Base-by-base conservation (phyloP, 1,140 invertebrate species). In the Pogonomyrmex californicus region DNA sequence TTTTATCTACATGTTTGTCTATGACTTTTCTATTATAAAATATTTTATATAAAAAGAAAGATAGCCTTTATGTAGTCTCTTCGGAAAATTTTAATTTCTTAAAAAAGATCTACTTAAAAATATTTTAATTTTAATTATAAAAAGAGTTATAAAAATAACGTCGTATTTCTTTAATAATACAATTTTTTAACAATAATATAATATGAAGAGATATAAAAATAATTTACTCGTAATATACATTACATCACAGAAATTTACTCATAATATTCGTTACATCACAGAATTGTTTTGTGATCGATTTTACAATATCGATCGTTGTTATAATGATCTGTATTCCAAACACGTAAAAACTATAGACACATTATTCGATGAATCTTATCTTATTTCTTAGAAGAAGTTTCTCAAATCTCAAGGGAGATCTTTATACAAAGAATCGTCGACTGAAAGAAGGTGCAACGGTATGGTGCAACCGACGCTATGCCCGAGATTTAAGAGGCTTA, bases 401-500 rank as follows among this genome's bases (percentile, higher is more conserved):
- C 23, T 54, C 38, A 51, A 78, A 88, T 91, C 87, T 91, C 49
- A 71, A 51, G 17, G 68, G 70, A 87, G 73, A 90, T 91, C 89
- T 88, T 68, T 62, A 76, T 63, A 79, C 38, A 38, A 58, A 77
- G 89, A 82, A 68, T 71, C 41, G n/a, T 73, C 17, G 79, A 73
- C 30, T 81, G 66, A 87, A 87, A 75, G 77, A 73, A 83, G 49
- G 63, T 78, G 75, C 54, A 77, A 76, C 51, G 41, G 30, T 33
- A 60, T 87, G 68, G 86, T 6, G 54, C 33, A 60, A 90, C 79
- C 56, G 79, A 90, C 73, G 65, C 51, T 86, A 23, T 23, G 78
- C 66, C 47, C 65, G 76, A 91, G 90, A 91, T 91, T 91, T 91
- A 91, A 89, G 90, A 91, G 75, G 85, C 90, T 91, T 89, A 89